phyloP scores from a whole-genome alignment of 2,888 invertebrate species.

The Blera fallax region DNA sequence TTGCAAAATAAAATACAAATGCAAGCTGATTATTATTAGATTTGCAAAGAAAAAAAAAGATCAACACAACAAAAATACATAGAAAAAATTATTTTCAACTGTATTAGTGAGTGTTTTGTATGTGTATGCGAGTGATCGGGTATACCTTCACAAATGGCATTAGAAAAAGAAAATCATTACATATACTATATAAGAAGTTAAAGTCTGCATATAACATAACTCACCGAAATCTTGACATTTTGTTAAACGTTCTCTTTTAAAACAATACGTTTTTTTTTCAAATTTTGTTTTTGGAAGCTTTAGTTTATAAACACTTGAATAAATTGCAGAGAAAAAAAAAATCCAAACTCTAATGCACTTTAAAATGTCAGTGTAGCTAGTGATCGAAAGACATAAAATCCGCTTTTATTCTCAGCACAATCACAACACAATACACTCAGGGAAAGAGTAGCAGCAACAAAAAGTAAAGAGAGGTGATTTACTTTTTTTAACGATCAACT shows the following conservation, averaged over 20 bases:
- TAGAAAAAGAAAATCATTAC: slow-evolving; percentile 48
- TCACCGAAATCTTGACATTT: slow-evolving; percentile 69
- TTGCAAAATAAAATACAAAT: slow-evolving; percentile 46
- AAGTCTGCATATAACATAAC: slow-evolving; percentile 20
- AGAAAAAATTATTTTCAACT: background rate
- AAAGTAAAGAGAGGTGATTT: background rate
- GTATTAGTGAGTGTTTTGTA: slow-evolving; percentile 28
- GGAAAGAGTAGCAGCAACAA: background rate
- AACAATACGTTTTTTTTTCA: background rate
- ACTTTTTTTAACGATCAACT: slow-evolving; percentile 6
- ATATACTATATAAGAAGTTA: slow-evolving; percentile 16
- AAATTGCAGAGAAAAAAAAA: too few species aligned
- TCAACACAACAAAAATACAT: slow-evolving; percentile 35
- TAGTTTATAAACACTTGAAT: background rate
- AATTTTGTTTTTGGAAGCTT: background rate
- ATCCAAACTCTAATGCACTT: background rate
- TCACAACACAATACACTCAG: background rate
- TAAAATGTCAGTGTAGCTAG: slow-evolving; percentile 10
- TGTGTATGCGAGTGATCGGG: slow-evolving; percentile 31
- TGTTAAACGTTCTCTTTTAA: slow-evolving; percentile 11
- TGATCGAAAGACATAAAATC: background rate
- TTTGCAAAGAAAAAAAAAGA: slow-evolving; percentile 41
- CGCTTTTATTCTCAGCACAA: slow-evolving; percentile 19
- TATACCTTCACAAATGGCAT: slow-evolving; percentile 38
- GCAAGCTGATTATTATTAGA: slow-evolving; percentile 68